Base-by-base conservation (phyloP, 1,140 invertebrate genomes). In the Phocides pigmalion region DNA sequence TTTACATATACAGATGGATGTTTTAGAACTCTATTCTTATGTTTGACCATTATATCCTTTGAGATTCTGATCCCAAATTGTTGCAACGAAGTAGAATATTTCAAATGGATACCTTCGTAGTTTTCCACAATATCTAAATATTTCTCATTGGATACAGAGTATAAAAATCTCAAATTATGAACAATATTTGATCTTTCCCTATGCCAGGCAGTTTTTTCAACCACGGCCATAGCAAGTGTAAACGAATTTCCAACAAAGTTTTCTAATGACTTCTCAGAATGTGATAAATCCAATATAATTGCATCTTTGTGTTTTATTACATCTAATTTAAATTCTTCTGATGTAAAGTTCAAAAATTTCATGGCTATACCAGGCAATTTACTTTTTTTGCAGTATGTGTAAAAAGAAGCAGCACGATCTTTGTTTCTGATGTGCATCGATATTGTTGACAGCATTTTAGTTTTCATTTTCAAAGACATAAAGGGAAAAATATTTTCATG, bases 21-120 rank as follows among this genome's bases (percentile, higher is more conserved):
- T 0, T 62, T 59, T 5, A 78, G 42, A n/a, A 87, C 70, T 59
- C 79, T 64, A 4, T 68, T 25, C 56, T 84, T 87, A 51, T 87
- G 72, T 17, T 79, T 77, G 0, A 58, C 74, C 44, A 84, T 76
- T 20, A 87, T 86, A 53, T 77, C 54, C 66, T 79, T 84, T 42
- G 84, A 83, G 49, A 79, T 66, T 54, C 68, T 64, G 8, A 63
- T 46, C 14, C 80, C 75, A 39, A 84, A 62, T 35, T 19, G 35
- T 42, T 37, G 47, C 6, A 47, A 15, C 4, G 3, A 1, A 32
- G 15, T 39, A 59, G 22, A 16, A 12, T 35, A 22, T n/a, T 16
- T 15, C 11, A 20, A 9, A 12, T 44, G 8, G 9, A 37, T n/a
- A 46, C 2, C 2, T 15, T 15, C 44, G 49, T 54, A 50, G 8